These are phyloP conservation scores for Rhegmatorhina hoffmannsi DNA, from an alignment of 2,113 vertebrate genomes.

Conservation along the genomic window DNA sequence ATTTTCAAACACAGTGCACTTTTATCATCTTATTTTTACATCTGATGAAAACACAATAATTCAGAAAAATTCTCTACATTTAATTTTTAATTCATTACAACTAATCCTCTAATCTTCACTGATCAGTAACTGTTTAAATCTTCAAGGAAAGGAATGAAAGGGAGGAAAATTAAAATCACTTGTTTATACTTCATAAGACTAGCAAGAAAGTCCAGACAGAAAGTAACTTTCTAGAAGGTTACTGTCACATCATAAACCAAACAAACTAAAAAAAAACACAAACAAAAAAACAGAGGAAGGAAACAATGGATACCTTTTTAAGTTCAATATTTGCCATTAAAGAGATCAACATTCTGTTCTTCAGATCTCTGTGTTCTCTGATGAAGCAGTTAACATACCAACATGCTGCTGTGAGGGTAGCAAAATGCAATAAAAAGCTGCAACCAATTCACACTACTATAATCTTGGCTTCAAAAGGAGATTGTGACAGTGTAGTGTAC, in stretches of 20 bases:
- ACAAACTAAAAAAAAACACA: neutral
- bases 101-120: neutral
- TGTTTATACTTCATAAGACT: neutral
- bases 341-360: neutral
- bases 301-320: neutral
- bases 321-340: neutral
- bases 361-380: neutral
- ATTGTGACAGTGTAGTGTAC: neutral
- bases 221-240: neutral
- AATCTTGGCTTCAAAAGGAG: neutral
- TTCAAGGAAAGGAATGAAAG: neutral
- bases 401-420: neutral
- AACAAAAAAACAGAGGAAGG: neutral
- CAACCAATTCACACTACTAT: neutral
- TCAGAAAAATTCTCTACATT: neutral
- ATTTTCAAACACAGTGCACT: neutral
- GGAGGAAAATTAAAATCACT: neutral
- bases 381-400: neutral
- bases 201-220: neutral
- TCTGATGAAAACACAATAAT: neutral
- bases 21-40: neutral
- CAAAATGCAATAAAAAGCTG: neutral
- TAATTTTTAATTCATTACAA: neutral
- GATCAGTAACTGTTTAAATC: neutral
- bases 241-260: neutral